Base-by-base conservation (phyloP, 2,888 invertebrate species). In the Drepanosiphum platanoidis region DNA sequence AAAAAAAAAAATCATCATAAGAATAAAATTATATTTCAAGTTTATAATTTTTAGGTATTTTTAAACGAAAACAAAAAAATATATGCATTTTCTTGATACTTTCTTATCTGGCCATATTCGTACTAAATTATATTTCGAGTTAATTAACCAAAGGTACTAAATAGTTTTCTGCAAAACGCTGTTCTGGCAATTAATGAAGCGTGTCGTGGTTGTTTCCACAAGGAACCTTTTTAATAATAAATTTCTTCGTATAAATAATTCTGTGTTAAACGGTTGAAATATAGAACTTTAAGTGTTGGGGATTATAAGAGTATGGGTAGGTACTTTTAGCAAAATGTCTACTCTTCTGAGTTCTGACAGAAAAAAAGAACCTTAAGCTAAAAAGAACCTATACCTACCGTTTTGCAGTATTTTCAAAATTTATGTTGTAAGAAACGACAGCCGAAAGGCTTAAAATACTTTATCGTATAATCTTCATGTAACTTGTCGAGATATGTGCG, bases 71-170 rank as follows among this genome's bases (percentile, higher is more conserved):
- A n/a, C n/a, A n/a, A n/a, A 9, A 9, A 3, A 15, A 42, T 42
- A 42, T 42, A 61, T 61, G 22, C 9, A 27, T n/a, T 61, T 61
- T n/a, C 1, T n/a, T 58, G 46, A 46, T 15, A n/a, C 22, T n/a
- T 79, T 61, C n/a, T 79, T 61, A 22, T 22, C 30, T 32, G 13
- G 36, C 61, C 34, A 36, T n/a, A 22, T 52, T 74, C 15, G 0
- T n/a, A 7, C 34, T 75, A 58, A 75, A 58, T 75, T 7, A n/a
- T 8, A 58, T 75, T 52, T 75, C 34, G n/a, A 75, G 13, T 52
- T 66, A 66, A 77, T 77, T 75, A 61, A 58, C 27, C 58, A n/a
- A 22, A n/a, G 74, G 61, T 61, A 77, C 36, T 36, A 77, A 77
- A 64, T 30, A 15, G 34, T 64, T 58, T 34, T 34, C 75, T 32